Evolutionary conservation across 2,888 invertebrate species (phyloP), one percentile per base, ranked within the genome.

Genomic region (Mythimna loreyi): DNA sequence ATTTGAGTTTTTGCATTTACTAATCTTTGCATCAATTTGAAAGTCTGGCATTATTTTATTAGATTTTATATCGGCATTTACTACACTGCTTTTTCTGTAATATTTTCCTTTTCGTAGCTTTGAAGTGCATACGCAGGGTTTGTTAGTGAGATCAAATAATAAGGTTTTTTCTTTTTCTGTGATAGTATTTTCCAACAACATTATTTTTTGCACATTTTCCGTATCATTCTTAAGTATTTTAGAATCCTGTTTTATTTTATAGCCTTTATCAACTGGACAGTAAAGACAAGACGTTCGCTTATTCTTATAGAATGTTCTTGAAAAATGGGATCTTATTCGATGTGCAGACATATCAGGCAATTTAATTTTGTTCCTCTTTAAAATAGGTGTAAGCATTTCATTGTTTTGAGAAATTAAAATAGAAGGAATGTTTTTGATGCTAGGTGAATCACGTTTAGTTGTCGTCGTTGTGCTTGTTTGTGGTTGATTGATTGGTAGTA

Each of bases 371-470:
- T 55, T 66, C 28, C n/a, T 59, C 8, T 67, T 25, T 21, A 66
- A 19, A 25, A 33, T 13, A 33, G 36, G 45, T 16, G 47, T 33
- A 11, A 70, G 67, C 56, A 70, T 57, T 53, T 76, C 63, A 50
- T 67, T 80, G 59, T 80, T 78, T 19, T 75, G 61, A 21, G 66
- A 63, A 49, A 67, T 57, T 30, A 73, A 71, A 67, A 72, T 56
- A n/a, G 85, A 88, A 71, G 87, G 83, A 8, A 84, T 81, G 45
- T 79, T 82, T 69, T 88, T 87, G 30, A 78, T 64, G 85, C 74
- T 86, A 36, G 75, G 59, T 53, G 89, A 81, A 49, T 69, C 74
- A 52, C 82, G 71, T 72, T 81, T 86, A 13, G 70, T 82, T 30
- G 61, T 58, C 6, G 76, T 78, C 75, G 84, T 57, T 47, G 69